phyloP scores from a whole-genome alignment of 1,140 invertebrate genomes.

The Camponotus floridanus region DNA sequence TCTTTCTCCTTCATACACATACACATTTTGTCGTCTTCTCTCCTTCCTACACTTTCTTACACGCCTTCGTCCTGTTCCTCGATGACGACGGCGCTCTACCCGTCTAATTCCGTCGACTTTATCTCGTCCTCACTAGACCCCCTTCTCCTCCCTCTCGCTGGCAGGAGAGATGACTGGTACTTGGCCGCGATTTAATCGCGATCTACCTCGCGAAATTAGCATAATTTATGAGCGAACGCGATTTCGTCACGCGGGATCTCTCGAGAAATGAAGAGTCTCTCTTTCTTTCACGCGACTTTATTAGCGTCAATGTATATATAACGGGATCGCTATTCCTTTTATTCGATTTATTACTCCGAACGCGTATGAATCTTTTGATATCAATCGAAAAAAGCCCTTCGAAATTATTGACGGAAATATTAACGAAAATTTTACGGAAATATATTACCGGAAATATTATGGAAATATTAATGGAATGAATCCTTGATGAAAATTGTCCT shows the following conservation, averaged over 20 bases:
- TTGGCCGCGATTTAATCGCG: slow-evolving; percentile 19
- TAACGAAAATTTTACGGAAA: too few species aligned
- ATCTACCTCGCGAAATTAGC: slow-evolving; percentile 47
- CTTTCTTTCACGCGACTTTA: too few species aligned
- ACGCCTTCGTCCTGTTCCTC: slow-evolving; percentile 59
- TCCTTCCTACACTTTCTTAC: slow-evolving; percentile 19
- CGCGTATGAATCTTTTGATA: not conserved
- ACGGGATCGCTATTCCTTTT: not conserved
- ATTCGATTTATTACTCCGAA: not conserved
- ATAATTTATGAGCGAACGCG: slow-evolving; percentile 15
- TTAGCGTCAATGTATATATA: not conserved
- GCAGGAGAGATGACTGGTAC: slow-evolving; percentile 4
- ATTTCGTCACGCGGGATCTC: slow-evolving; percentile 25
- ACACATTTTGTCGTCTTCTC: too few species aligned
- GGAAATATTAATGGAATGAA: not conserved
- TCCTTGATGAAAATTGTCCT: not conserved
- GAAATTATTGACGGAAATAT: too few species aligned
- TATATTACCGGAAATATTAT: too few species aligned
- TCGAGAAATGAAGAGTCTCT: not conserved
- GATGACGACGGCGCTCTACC: slow-evolving; percentile 27
- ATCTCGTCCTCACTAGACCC: slow-evolving; percentile 12
- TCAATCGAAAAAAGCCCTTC: not conserved
- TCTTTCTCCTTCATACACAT: too few species aligned
- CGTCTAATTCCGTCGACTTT: slow-evolving; percentile 23
- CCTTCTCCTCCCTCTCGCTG: not conserved